Conservation (phyloP, 2,113 vertebrate species). For the Rhinogobius similis region DNA sequence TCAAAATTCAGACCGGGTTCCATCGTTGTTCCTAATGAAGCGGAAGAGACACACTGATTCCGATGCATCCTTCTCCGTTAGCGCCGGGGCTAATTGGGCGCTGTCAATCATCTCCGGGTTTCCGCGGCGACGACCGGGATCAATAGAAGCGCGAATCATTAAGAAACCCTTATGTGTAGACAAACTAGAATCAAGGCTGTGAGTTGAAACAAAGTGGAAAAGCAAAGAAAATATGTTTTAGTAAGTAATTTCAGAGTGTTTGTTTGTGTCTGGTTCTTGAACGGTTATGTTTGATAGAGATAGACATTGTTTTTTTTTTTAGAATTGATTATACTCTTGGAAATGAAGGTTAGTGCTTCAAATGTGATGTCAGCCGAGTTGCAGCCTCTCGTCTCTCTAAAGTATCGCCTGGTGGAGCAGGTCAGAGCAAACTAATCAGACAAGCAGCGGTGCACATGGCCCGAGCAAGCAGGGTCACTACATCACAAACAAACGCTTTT, state of each 20-base stretch:
- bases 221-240: not conserved
- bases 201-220: not conserved
- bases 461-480: too few species aligned
- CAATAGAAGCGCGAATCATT: constrained; percentile 15
- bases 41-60: constrained; percentile 41
- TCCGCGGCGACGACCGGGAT: constrained; percentile 38
- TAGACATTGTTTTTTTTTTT: not conserved
- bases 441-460: not conserved
- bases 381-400: too few species aligned
- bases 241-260: not conserved
- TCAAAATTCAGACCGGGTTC: constrained; percentile 40
- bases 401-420: too few species aligned
- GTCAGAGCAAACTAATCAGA: not conserved
- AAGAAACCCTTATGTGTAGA: constrained; percentile 3
- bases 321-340: not conserved
- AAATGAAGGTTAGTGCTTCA: not conserved
- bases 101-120: constrained; percentile 48
- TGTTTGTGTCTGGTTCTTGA: not conserved
- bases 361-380: not conserved
- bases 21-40: constrained; percentile 44
- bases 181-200: not conserved
- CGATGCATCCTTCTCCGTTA: constrained; percentile 33
- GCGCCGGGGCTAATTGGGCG: constrained; percentile 33
- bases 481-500: too few species aligned
- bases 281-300: too few species aligned